Conservation (phyloP, 2,797 vertebrate species). For the Peromyscus melanophrys region DNA sequence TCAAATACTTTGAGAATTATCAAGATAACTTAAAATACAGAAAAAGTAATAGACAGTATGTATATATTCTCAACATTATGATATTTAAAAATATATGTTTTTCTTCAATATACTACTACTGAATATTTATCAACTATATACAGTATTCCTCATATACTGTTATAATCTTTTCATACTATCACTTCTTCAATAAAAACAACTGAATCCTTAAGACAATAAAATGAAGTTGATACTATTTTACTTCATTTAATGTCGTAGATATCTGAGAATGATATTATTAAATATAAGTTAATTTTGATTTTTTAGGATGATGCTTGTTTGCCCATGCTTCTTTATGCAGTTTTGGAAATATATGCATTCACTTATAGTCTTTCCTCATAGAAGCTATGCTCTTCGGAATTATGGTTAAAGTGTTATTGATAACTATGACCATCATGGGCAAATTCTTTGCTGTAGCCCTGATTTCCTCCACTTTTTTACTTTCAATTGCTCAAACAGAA, state of each 20-base stretch:
- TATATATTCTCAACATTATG: not conserved
- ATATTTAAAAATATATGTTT: no score
- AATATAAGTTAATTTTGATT: no score
- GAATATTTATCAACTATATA: not conserved
- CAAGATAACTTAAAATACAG: not conserved
- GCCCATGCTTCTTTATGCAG: not conserved
- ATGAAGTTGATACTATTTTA: not conserved
- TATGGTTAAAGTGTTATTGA: not conserved
- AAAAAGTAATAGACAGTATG: not conserved
- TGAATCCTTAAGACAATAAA: not conserved
- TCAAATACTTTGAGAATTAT: not conserved
- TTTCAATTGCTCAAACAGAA: not conserved
- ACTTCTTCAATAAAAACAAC: not conserved
- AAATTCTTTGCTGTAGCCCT: not conserved
- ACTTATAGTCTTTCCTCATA: not conserved
- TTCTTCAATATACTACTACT: no score
- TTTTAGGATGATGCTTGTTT: not conserved
- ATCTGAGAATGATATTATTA: not conserved
- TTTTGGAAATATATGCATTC: not conserved
- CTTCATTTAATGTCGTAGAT: not conserved
- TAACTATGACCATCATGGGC: not conserved
- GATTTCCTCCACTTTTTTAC: not conserved
- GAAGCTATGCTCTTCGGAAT: not conserved
- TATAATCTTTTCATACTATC: not conserved
- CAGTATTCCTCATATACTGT: not conserved